These are phyloP conservation scores for Lymantria monacha DNA, from an alignment of 2,888 invertebrate genomes.

Conservation along the genomic window DNA sequence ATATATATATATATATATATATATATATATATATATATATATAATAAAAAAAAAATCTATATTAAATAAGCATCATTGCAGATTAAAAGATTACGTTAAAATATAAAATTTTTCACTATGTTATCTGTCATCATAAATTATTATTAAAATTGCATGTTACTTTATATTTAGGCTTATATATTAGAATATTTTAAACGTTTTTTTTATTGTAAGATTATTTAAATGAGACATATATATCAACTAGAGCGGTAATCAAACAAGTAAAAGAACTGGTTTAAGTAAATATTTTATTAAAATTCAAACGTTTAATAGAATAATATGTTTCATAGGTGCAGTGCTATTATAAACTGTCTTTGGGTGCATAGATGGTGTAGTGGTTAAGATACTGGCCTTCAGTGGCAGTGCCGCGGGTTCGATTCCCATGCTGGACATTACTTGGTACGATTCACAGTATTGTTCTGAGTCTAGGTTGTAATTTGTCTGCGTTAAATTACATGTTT, in stretches of 20 bases:
- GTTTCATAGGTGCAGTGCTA: background rate
- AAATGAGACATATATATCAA: conserved; percentile 26
- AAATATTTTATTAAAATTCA: conserved; percentile 7
- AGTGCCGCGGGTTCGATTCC: too few species aligned
- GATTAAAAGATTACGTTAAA: background rate
- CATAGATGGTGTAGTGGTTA: too few species aligned
- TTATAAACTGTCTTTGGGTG: too few species aligned
- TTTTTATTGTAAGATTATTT: conserved; percentile 22
- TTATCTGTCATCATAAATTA: conserved; percentile 5
- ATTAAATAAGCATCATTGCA: background rate
- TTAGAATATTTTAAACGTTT: conserved; percentile 21
- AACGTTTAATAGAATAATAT: background rate
- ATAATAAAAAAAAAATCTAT: too few species aligned
- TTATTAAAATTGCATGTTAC: background rate
- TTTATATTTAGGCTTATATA: background rate
- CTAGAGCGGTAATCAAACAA: conserved; percentile 18
- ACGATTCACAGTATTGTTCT: too few species aligned
- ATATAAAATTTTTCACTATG: conserved; percentile 1
- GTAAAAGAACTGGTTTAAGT: conserved; percentile 12
- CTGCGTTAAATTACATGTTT: too few species aligned
- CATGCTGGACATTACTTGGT: too few species aligned
- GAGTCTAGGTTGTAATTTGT: too few species aligned
- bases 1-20: too few species aligned
- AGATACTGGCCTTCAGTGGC: too few species aligned
- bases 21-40: too few species aligned